Conservation (phyloP, 2,797 vertebrate genomes). For the Rhynchotus rufescens region DNA sequence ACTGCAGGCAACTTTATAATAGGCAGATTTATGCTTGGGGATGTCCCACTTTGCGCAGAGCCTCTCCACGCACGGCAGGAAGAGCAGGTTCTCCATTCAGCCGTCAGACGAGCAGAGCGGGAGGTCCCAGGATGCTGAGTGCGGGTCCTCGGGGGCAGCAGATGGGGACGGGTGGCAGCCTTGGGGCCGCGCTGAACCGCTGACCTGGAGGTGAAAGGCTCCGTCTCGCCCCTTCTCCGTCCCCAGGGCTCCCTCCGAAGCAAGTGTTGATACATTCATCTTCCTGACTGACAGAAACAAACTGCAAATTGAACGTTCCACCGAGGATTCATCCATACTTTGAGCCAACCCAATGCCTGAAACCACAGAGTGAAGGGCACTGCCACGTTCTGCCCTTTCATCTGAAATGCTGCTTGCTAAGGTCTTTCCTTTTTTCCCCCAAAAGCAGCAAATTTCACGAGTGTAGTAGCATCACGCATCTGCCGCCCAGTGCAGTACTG, state of each 20-base stretch:
- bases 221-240: slow-evolving; percentile 44
- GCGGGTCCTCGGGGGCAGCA: background rate
- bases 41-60: slow-evolving; percentile 6
- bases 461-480: background rate
- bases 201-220: slow-evolving; percentile 64
- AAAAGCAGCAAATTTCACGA: background rate
- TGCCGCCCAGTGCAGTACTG: background rate
- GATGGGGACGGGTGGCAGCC: background rate
- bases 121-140: slow-evolving; percentile 28
- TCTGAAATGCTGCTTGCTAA: background rate
- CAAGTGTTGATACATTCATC: slow-evolving; percentile 63
- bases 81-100: slow-evolving; percentile 31
- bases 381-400: background rate
- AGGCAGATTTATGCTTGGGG: slow-evolving; percentile 62
- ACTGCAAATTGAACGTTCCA: slow-evolving; percentile 30
- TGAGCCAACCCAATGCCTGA: slow-evolving; percentile 22
- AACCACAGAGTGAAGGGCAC: slow-evolving; percentile 6
- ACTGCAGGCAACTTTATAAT: background rate
- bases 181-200: slow-evolving; percentile 56
- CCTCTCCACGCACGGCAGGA: slow-evolving; percentile 4
- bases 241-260: background rate
- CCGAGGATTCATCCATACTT: background rate
- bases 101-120: background rate
- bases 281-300: slow-evolving; percentile 63
- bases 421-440: background rate